phyloP scores from a whole-genome alignment of 1,140 invertebrate species.

The Cydia splendana region DNA sequence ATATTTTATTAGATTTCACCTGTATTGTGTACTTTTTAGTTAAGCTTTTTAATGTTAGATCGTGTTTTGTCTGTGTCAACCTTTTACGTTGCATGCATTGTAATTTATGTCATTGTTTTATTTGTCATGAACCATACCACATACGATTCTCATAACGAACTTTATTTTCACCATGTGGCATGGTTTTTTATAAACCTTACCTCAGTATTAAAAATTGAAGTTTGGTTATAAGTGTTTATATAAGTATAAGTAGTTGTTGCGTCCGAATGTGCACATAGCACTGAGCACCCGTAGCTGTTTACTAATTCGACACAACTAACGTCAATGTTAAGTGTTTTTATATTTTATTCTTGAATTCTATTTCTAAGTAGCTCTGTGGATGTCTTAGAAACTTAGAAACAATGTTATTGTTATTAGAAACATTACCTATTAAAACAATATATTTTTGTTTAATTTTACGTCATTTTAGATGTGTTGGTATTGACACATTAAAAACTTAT shows the following conservation, averaged over 20 bases:
- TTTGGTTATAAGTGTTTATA: slow-evolving; percentile 28
- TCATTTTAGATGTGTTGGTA: too few relatives aligned
- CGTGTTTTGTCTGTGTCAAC: slow-evolving; percentile 33
- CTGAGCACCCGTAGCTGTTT: slow-evolving; percentile 58
- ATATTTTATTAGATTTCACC: slow-evolving; percentile 18
- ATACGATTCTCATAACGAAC: not conserved
- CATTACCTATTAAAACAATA: not conserved
- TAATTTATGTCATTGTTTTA: slow-evolving; percentile 33
- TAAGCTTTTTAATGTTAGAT: slow-evolving; percentile 26
- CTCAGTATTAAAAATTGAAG: not conserved
- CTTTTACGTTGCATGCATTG: slow-evolving; percentile 51
- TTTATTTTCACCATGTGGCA: not conserved
- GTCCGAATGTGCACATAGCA: slow-evolving; percentile 51
- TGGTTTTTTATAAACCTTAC: not conserved
- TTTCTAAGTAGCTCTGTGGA: not conserved
- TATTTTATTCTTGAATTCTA: slow-evolving; percentile 4
- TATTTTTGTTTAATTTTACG: not conserved
- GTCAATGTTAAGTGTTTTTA: slow-evolving; percentile 20
- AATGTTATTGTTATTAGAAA: not conserved
- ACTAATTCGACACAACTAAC: slow-evolving; percentile 65
- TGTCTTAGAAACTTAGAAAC: not conserved
- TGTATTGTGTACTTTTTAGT: slow-evolving; percentile 25
- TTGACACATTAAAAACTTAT: not conserved
- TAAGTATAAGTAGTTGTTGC: slow-evolving; percentile 21
- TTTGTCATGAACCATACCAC: not conserved